These are phyloP conservation scores for Cantharis rustica DNA, from an alignment of 2,888 invertebrate genomes.

Conservation along the genomic window DNA sequence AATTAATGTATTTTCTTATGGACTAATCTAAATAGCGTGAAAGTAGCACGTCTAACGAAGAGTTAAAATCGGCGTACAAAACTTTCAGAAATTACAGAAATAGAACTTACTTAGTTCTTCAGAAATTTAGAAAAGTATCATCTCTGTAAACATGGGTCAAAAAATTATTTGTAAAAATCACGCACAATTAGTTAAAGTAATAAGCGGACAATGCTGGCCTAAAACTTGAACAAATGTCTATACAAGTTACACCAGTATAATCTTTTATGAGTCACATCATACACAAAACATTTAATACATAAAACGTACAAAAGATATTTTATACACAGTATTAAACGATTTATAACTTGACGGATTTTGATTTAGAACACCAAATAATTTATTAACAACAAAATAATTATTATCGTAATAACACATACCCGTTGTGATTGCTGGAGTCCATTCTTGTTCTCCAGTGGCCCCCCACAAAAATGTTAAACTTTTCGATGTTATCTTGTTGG, in stretches of 20 bases:
- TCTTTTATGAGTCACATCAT: neutral
- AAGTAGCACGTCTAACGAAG: too few relatives aligned
- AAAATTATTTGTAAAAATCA: neutral
- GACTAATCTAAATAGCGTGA: too few relatives aligned
- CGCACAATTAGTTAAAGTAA: neutral
- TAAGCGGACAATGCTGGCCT: neutral
- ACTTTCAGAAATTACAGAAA: too few relatives aligned
- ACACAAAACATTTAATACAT: neutral
- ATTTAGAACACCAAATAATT: neutral
- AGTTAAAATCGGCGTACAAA: too few relatives aligned
- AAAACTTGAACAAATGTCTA: neutral
- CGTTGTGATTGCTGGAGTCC: conserved; percentile 95
- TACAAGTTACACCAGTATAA: neutral
- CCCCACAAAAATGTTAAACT: conserved; percentile 84
- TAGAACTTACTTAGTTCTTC: neutral
- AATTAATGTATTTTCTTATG: too few relatives aligned
- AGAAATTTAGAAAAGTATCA: neutral
- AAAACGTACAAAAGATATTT: neutral
- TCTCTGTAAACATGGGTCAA: neutral
- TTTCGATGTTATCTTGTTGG: conserved; percentile 52
- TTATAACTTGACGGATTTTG: neutral
- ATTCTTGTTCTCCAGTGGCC: conserved; percentile 95
- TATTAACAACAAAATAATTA: conserved; percentile 9
- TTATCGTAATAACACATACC: conserved; percentile 60
- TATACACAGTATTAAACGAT: neutral